Evolutionary conservation across 2,797 vertebrate species (phyloP).

Genomic region (Potorous gilbertii): DNA sequence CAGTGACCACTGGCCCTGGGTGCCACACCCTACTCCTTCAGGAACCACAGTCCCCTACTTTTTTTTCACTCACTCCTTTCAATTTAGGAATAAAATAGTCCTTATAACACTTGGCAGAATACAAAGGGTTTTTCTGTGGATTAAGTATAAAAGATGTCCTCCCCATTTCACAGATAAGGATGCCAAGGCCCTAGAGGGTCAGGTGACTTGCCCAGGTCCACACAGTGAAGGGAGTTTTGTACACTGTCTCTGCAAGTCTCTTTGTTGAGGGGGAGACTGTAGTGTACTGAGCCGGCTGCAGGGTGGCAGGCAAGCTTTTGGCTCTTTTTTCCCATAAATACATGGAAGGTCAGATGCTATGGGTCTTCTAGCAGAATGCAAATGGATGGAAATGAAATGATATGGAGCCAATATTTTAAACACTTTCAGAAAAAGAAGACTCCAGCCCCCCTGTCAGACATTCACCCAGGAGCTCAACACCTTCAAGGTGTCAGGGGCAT

Average conservation of each 20-base stretch:
- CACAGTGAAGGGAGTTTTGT: too few species aligned
- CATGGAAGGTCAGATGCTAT: background rate
- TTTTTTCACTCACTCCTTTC: background rate
- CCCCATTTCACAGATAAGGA: background rate
- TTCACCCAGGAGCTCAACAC: background rate
- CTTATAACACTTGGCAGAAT: background rate
- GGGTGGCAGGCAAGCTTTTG: background rate
- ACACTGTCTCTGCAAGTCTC: background rate
- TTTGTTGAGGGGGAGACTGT: too few species aligned
- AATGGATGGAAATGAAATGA: background rate
- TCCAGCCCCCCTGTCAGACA: too few species aligned
- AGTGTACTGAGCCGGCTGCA: fast-evolving
- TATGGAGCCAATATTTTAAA: background rate
- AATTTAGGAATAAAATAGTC: background rate
- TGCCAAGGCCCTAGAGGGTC: too few species aligned
- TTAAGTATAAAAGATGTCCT: background rate
- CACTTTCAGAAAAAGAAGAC: background rate
- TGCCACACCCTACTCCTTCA: too few species aligned
- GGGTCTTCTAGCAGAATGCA: background rate
- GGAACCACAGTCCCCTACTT: too few species aligned
- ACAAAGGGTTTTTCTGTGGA: background rate
- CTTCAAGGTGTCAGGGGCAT: background rate
- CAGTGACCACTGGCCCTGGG: too few species aligned
- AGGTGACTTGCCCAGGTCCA: background rate
- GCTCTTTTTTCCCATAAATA: background rate